A percentile compares a stretch with the other conserved stretches of the same genome.
Conservation (phyloP, 2,888 invertebrate species). For the Gerris lacustris region DNA sequence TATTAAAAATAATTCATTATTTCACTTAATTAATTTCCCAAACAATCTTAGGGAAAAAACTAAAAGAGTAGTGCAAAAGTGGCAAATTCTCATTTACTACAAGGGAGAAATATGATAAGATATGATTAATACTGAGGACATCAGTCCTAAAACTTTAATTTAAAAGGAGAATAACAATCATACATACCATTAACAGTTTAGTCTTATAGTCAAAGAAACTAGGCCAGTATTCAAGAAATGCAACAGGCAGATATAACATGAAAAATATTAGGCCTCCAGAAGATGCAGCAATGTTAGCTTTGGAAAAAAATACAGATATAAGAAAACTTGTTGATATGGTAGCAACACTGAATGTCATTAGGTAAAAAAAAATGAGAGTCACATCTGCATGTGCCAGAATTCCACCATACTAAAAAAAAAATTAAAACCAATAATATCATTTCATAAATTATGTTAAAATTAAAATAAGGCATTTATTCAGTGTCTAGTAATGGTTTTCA, state of each 20-base stretch:
- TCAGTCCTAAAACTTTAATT: no score
- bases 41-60: no score
- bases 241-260: conserved; percentile 37
- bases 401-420: conserved; percentile 44
- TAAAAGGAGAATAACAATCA: no score
- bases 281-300: conserved; percentile 46
- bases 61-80: no score
- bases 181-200: neutral
- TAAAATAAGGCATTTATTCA: no score
- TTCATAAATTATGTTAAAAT: neutral
- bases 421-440: neutral
- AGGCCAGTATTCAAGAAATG: conserved; percentile 34
- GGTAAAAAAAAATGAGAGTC: conserved; percentile 50
- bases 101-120: no score
- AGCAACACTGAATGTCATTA: conserved; percentile 46
- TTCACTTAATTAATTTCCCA: no score
- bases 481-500: no score
- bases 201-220: neutral
- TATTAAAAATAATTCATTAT: no score
- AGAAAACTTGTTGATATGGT: conserved; percentile 42
- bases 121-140: no score
- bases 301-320: conserved; percentile 44
- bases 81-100: no score
- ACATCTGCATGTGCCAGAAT: conserved; percentile 60
- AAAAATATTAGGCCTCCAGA: conserved; percentile 41